Evolutionary conservation across 2,888 invertebrate genomes (phyloP).

Genomic region (Lasioglossum pauxillum): DNA sequence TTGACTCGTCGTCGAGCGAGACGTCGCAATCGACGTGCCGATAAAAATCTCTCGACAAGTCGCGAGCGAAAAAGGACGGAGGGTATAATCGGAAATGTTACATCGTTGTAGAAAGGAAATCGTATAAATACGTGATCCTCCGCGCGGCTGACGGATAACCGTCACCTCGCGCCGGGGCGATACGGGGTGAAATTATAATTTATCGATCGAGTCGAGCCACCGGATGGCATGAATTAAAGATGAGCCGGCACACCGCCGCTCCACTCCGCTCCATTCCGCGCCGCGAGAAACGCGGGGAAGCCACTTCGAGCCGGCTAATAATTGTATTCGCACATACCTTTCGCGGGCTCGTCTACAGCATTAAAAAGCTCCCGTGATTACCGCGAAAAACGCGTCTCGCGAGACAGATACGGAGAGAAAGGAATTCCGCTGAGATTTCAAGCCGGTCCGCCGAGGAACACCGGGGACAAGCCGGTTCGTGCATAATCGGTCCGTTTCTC

Average conservation of each 20-base stretch:
- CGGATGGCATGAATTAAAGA: slow-evolving; percentile 84
- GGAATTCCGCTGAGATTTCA: slow-evolving; percentile 38
- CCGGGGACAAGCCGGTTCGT: not conserved
- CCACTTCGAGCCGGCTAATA: slow-evolving; percentile 80
- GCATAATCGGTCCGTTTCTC: slow-evolving; percentile 4
- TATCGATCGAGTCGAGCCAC: slow-evolving; percentile 82
- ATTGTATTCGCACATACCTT: slow-evolving; percentile 78
- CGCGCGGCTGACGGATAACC: slow-evolving; percentile 77
- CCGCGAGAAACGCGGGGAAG: slow-evolving; percentile 73
- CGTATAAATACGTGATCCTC: slow-evolving; percentile 76
- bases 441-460: slow-evolving; percentile 26
- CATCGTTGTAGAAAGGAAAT: slow-evolving; percentile 67
- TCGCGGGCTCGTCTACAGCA: slow-evolving; percentile 59
- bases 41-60: slow-evolving; percentile 48
- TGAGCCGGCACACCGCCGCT: slow-evolving; percentile 77
- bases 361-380: slow-evolving; percentile 62
- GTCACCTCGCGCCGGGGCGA: slow-evolving; percentile 75
- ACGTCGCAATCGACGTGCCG: slow-evolving; percentile 36
- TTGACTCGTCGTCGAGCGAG: not conserved
- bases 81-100: slow-evolving; percentile 55
- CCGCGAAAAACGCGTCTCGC: slow-evolving; percentile 46
- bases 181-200: slow-evolving; percentile 82
- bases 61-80: slow-evolving; percentile 26
- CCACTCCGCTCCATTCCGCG: slow-evolving; percentile 29
- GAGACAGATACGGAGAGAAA: not conserved